Base-by-base conservation (phyloP, 2,888 invertebrate species). In the Protonemura montana region DNA sequence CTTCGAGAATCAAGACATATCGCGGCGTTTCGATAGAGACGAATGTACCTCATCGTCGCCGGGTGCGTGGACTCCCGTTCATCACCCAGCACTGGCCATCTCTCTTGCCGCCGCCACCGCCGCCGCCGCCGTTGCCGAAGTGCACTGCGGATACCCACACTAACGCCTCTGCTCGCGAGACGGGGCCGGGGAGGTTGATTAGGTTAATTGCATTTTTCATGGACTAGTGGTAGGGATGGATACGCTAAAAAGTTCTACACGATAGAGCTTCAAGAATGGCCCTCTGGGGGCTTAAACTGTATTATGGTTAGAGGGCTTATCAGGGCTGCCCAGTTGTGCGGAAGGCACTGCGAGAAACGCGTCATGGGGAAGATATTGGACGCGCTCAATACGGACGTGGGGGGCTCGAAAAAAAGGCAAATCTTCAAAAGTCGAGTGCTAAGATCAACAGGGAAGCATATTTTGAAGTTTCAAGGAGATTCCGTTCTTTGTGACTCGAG, bases 141-240 rank as follows among this genome's bases (percentile, higher is more conserved):
- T 59, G 59, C 1, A n/a, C n/a, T n/a, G 59, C 1, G 59, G 2
- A 21, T 59, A 59, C 13, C 1, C 21, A 59, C 86, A 42, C 80
- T 28, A 13, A 27, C 35, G 35, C 29, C 1, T n/a, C 83, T 21
- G 0, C 29, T 3, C n/a, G 13, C 82, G n/a, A n/a, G n/a, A 21
- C 30, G 30, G 10, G 41, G 21, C n/a, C n/a, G 0, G 27, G 28
- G 81, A 59, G 85, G 85, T 87, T 87, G 87, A 87, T 87, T 87
- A 87, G 86, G 84, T 87, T 87, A 86, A 87, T 87, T 87, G 86
- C 86, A 86, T 87, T 87, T 87, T 87, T 87, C 87, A 87, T 87
- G 87, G 87, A 80, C 82, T 76, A 82, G 85, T 42, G 87, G 42
- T 42, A 30, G 82, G 81, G 85, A 86, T 86, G 85, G 86, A 85